Percentiles rank a stretch among this genome's conserved stretches.
These are phyloP conservation scores for Spisula subtruncata DNA, from an alignment of 2,888 invertebrate species.

Conservation along the genomic window DNA sequence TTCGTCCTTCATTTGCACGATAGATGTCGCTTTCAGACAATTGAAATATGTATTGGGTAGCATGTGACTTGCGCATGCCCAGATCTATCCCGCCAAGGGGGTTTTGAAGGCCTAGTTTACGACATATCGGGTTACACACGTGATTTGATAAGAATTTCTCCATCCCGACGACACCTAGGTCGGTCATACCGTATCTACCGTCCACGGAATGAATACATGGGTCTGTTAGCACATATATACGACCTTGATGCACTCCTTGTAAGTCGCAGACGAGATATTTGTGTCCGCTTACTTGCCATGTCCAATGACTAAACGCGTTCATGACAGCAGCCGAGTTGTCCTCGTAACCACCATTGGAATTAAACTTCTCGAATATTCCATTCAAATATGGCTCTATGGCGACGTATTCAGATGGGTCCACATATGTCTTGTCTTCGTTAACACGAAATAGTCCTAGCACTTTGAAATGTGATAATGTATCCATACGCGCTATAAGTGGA, in stretches of 20 bases:
- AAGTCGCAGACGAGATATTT: conserved; percentile 69
- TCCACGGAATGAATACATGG: conserved; percentile 71
- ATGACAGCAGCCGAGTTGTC: conserved; percentile 60
- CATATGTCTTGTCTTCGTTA: conserved; percentile 62
- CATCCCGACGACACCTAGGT: conserved; percentile 71
- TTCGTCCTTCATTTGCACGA: conserved; percentile 64
- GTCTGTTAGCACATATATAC: conserved; percentile 67
- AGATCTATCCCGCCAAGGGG: conserved; percentile 53
- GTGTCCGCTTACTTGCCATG: conserved; percentile 69
- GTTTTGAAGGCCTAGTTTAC: conserved; percentile 62
- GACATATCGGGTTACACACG: conserved; percentile 68
- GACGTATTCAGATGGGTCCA: conserved; percentile 63
- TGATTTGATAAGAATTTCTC: conserved; percentile 68
- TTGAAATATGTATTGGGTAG: conserved; percentile 66
- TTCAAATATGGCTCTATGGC: conserved; percentile 70
- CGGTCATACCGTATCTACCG: conserved; percentile 69
- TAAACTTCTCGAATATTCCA: conserved; percentile 70
- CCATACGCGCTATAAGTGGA: conserved; percentile 70
- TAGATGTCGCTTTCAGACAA: conserved; percentile 60
- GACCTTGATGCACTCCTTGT: conserved; percentile 67
- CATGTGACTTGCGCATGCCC: conserved; percentile 40
- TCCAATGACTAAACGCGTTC: conserved; percentile 73
- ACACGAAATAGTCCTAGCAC: conserved; percentile 64
- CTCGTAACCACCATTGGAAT: conserved; percentile 67
- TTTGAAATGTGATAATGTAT: conserved; percentile 67